These are phyloP conservation scores for Cyrtorhinus lividipennis DNA, from an alignment of 1,140 invertebrate genomes.

Conservation along the genomic window DNA sequence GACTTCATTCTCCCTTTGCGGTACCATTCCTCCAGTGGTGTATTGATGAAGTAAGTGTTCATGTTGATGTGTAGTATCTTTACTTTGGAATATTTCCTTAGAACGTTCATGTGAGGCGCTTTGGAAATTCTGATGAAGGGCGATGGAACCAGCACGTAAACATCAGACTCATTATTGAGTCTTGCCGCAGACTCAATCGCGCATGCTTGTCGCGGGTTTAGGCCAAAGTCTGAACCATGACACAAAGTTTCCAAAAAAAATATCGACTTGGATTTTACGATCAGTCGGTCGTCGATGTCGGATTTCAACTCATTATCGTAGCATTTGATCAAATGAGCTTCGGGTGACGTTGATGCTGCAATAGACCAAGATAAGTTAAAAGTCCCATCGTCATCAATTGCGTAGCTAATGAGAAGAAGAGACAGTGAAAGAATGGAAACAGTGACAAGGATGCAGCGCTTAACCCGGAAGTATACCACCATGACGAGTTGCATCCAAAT, in stretches of 20 bases:
- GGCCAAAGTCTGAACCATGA: conserved; percentile 17
- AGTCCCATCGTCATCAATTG: background rate
- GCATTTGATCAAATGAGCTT: conserved; percentile 18
- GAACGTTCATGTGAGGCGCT: conserved; percentile 18
- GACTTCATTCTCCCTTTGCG: conserved; percentile 36
- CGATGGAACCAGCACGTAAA: conserved; percentile 25
- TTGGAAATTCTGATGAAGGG: conserved; percentile 13
- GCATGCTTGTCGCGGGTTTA: conserved; percentile 28
- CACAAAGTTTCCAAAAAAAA: conserved; percentile 27
- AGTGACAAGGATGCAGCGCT: background rate
- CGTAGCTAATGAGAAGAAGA: background rate
- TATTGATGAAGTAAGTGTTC: conserved; percentile 38
- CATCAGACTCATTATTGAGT: conserved; percentile 23
- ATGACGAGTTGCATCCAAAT: too few relatives aligned
- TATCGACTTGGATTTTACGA: conserved; percentile 20
- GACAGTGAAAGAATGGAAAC: background rate
- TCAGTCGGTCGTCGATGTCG: background rate
- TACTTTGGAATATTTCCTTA: conserved; percentile 42
- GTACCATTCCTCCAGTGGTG: conserved; percentile 42
- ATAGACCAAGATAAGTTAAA: conserved; percentile 6
- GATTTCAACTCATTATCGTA: conserved; percentile 16
- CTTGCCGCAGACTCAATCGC: conserved; percentile 29
- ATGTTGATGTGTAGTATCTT: conserved; percentile 32
- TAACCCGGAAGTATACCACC: too few relatives aligned
- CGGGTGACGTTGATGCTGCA: background rate